Base-by-base conservation (phyloP, 2,113 vertebrate species). In the Antigone vipio region DNA sequence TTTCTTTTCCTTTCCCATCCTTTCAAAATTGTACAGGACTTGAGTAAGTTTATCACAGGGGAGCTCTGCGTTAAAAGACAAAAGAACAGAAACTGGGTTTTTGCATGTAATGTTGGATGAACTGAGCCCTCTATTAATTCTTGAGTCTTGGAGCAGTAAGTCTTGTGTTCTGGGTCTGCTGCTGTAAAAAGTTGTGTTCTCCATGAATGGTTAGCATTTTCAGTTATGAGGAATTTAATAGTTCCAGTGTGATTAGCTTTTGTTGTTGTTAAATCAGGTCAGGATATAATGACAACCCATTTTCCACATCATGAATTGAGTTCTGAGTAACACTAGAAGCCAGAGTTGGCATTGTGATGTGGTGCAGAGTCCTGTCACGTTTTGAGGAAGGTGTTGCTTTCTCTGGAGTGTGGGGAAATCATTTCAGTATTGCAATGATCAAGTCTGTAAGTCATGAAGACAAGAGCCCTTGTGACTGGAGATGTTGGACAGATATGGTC, bases 311-410 rank as follows among this genome's bases (percentile, higher is more conserved):
- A 1, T 69, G 23, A 79, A 13, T 53, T 63, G n/a, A 38, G n/a
- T 63, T 79, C 77, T 64, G 55, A 78, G n/a, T 86, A 63, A 18
- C 12, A 38, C 30, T 59, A 26, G n/a, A 78, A 84, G n/a, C 8
- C 3, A 4, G 20, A 69, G 44, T 35, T 1, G 0, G 7, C 35
- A 59, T 44, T 0, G 1, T 29, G 30, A 34, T 83, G 72, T 47
- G 42, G 35, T 76, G 18, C 20, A 30, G 27, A 40, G 34, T 50
- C 14, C 11, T 75, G 50, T 30, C 15, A 22, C 0, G 0, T 50
- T 76, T 35, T 71, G 58, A 91, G 52, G 32, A 60, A 62, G 58
- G 40, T 45, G 14, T 35, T 59, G 30, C 67, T 66, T 63, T 19
- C 38, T 53, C 22, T 71, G 40, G 30, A 35, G 23, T 12, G 18